These are phyloP conservation scores for Phalloptychus januarius DNA, from an alignment of 2,797 vertebrate species.

Conservation along the genomic window DNA sequence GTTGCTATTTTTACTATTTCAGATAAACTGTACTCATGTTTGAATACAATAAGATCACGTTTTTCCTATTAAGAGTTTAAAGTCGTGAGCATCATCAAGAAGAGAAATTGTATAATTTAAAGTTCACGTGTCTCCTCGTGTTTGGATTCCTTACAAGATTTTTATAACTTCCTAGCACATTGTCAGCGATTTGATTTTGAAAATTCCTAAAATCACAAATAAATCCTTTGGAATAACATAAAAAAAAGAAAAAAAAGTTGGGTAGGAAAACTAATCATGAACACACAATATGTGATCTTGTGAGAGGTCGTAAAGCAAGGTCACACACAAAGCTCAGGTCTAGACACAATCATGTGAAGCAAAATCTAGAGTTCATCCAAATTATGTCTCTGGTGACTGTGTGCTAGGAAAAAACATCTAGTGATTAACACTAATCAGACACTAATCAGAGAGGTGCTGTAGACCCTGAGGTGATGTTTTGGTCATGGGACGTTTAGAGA, in stretches of 20 bases:
- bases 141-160: constrained; percentile 9
- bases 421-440: constrained; percentile 11
- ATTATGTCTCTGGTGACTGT: background rate
- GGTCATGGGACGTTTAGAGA: background rate
- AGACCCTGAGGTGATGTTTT: background rate
- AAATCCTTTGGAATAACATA: background rate
- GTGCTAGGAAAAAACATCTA: background rate
- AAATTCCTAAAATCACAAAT: background rate
- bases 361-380: background rate
- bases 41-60: background rate
- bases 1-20: background rate
- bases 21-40: background rate
- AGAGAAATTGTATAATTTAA: background rate
- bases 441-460: constrained; percentile 16
- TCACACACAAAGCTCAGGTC: background rate
- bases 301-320: background rate
- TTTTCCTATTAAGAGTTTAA: background rate
- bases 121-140: background rate
- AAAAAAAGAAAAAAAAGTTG: background rate
- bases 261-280: background rate
- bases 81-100: background rate
- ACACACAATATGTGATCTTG: background rate
- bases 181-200: constrained; percentile 15
- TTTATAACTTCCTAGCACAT: constrained; percentile 12
- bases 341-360: background rate